A percentile compares a stretch with the other conserved stretches of the same genome.
Conservation (phyloP, 2,888 invertebrate genomes). For the Dynastes maya region DNA sequence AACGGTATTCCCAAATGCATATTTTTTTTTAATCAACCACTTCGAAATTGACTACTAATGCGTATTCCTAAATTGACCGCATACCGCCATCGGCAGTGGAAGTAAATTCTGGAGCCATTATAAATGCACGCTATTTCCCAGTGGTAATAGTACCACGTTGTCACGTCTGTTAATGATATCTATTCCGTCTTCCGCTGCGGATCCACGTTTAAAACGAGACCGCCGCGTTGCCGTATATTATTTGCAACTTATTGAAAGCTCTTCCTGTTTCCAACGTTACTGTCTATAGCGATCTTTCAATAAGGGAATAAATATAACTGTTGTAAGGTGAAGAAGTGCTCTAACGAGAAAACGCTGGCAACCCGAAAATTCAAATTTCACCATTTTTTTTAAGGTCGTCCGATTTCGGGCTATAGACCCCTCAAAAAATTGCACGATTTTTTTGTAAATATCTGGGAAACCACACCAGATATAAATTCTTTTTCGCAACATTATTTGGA, state of each 20-base stretch:
- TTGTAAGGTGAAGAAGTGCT: not conserved
- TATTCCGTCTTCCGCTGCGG: slow-evolving; percentile 6
- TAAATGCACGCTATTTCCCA: slow-evolving; percentile 4
- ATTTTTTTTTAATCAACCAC: not conserved
- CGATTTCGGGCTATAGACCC: no score
- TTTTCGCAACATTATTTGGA: no score
- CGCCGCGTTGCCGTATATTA: not conserved
- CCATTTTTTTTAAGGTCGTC: no score
- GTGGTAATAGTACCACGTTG: not conserved
- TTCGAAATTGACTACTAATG: not conserved
- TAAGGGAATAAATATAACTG: not conserved
- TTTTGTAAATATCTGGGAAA: no score
- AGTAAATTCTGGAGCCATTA: not conserved
- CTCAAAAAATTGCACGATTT: no score
- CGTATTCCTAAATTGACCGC: not conserved
- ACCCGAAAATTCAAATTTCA: no score
- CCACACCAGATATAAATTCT: no score
- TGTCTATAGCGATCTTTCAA: not conserved
- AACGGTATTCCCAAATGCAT: no score
- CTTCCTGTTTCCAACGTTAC: not conserved
- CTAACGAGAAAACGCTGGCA: no score
- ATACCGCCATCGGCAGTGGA: not conserved
- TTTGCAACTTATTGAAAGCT: not conserved
- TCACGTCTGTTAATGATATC: slow-evolving; percentile 17
- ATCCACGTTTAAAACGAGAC: not conserved